phyloP scores from a whole-genome alignment of 2,797 vertebrate genomes.

The Propithecus perrieri region DNA sequence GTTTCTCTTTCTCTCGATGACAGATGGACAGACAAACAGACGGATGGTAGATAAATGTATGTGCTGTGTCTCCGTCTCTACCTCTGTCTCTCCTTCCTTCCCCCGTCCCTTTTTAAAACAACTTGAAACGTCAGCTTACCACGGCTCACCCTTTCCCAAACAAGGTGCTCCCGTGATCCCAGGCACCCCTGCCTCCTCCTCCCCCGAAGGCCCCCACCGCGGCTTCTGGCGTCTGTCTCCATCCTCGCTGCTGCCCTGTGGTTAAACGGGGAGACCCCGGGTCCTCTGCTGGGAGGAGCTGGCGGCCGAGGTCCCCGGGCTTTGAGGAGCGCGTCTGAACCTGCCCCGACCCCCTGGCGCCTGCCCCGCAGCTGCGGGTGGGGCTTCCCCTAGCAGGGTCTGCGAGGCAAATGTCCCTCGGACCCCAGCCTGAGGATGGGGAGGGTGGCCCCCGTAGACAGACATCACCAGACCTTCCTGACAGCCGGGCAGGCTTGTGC shows the following conservation, averaged over 20 bases:
- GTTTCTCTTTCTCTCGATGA: not conserved
- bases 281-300: not conserved
- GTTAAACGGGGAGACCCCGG: not conserved
- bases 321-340: not conserved
- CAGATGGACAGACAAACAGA: not conserved
- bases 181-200: not conserved
- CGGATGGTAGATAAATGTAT: not conserved
- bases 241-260: rapidly evolving
- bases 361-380: not conserved
- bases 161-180: not conserved
- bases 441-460: not conserved
- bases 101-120: not conserved
- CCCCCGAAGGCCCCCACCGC: too few species aligned
- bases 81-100: not conserved
- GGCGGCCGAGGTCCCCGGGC: not conserved
- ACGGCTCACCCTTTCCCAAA: not conserved
- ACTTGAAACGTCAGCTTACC: not conserved
- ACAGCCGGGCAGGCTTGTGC: rapidly evolving
- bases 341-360: not conserved
- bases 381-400: not conserved
- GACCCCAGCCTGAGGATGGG: not conserved
- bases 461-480: rapidly evolving
- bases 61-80: rapidly evolving
- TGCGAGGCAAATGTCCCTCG: not conserved
- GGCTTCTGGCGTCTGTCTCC: not conserved